Conservation (phyloP, 1,140 invertebrate species). For the Ostrea denselamellosa region DNA sequence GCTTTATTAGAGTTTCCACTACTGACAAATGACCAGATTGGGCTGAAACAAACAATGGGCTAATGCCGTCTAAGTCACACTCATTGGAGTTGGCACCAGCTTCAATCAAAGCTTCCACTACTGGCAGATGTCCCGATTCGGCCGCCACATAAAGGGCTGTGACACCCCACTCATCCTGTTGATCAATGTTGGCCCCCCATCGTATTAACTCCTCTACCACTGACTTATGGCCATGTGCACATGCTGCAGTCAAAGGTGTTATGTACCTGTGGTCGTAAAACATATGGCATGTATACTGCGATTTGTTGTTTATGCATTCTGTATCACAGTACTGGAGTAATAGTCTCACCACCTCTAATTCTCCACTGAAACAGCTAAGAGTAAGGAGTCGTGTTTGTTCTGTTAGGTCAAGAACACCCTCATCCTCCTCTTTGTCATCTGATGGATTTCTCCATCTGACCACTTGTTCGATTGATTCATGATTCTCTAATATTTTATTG, state of each 20-base stretch:
- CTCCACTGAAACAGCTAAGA: background rate
- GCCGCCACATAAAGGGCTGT: constrained; percentile 38
- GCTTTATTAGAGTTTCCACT: background rate
- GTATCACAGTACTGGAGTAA: background rate
- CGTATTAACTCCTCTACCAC: background rate
- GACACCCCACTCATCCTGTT: background rate
- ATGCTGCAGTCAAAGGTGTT: background rate
- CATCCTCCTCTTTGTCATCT: background rate
- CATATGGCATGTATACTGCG: background rate
- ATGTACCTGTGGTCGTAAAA: background rate
- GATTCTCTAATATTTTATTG: background rate
- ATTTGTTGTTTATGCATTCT: background rate
- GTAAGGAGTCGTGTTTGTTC: background rate
- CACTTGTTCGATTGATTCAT: background rate
- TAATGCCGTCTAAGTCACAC: constrained; percentile 27
- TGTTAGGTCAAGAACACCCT: background rate
- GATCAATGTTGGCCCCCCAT: background rate
- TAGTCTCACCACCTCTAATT: background rate
- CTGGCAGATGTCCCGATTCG: constrained; percentile 18
- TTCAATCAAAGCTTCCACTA: constrained; percentile 34
- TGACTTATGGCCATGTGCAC: background rate
- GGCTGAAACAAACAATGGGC: constrained; percentile 28
- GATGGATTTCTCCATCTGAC: background rate
- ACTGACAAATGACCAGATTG: constrained; percentile 29
- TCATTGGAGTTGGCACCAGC: constrained; percentile 19